A percentile compares a stretch with the other conserved stretches of the same genome.
Evolutionary conservation across 2,797 vertebrate genomes (phyloP).

Genomic region (Pseudocheirus occidentalis): DNA sequence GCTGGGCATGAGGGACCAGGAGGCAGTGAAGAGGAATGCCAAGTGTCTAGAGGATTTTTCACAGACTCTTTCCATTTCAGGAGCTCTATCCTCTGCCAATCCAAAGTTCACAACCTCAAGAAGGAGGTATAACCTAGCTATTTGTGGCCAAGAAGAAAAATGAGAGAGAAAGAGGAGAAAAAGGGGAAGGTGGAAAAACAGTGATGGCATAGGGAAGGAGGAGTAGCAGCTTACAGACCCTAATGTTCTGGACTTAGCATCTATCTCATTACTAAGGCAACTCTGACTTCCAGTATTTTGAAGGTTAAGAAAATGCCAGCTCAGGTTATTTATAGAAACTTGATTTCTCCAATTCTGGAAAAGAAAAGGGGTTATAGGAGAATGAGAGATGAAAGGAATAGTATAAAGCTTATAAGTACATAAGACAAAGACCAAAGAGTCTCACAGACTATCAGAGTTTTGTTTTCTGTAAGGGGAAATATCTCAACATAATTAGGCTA

Average conservation of each 20-base stretch:
- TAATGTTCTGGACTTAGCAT: neutral
- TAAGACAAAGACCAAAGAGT: neutral
- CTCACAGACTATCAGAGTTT: neutral
- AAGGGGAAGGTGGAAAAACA: constrained; percentile 4
- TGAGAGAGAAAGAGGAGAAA: constrained; percentile 58
- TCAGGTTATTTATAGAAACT: neutral
- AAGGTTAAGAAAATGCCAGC: neutral
- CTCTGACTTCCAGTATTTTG: neutral
- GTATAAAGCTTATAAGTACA: neutral
- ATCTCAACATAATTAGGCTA: neutral
- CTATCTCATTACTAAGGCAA: neutral
- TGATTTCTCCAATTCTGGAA: neutral
- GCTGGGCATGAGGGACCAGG: neutral
- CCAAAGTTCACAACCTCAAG: constrained; percentile 17
- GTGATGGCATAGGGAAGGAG: constrained; percentile 34
- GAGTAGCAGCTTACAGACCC: neutral
- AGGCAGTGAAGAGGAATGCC: neutral
- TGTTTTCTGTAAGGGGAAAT: neutral
- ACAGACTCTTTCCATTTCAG: constrained; percentile 44
- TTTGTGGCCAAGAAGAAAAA: constrained; percentile 21
- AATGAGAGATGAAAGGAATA: neutral
- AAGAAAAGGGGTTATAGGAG: neutral
- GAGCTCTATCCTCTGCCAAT: constrained; percentile 45
- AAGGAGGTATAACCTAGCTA: neutral
- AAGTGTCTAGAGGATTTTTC: constrained; percentile 18